Base-by-base conservation (phyloP, 2,797 vertebrate species). In the Aulostomus chinensis region DNA sequence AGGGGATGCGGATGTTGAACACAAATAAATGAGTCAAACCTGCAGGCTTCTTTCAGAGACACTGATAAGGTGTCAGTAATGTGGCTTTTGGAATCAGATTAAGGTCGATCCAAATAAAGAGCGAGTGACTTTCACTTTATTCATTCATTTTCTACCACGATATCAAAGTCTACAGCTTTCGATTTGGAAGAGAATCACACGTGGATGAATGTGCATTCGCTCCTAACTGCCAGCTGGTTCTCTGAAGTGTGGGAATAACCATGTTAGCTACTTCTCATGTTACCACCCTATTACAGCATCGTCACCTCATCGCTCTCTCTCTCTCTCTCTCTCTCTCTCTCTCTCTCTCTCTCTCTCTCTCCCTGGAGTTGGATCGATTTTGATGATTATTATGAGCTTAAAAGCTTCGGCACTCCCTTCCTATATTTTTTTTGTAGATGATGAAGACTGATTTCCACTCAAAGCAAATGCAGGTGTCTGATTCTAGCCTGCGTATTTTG, bases 371-470 rank as follows among this genome's bases (percentile, higher is more conserved):
- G 4, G 4, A 72, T 79, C 24, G 17, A 73, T 76, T 62, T 41
- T 33, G 39, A 63, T 63, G 28, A 80, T 62, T 71, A 70, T 63
- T 45, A 52, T 16, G 20, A 60, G 51, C 78, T 73, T 78, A 69
- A 83, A 86, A 81, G 79, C 65, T 66, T 41, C 12, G 9, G 12
- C 28, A 35, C 60, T 68, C 66, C 42, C 70, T 72, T 80, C 33
- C 51, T n/a, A n/a, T 51, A 46, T 54, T 59, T 54, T 65, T 58
- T 42, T 59, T 53, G 35, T 53, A 15, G 1, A 50, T 75, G 61
- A 74, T 54, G 35, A 69, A 69, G 55, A 74, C 55, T 59, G 69
- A 73, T 68, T 61, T 68, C 37, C 70, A 50, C 64, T 73, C 54
- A 52, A 62, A 54, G 57, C 58, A 39, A 69, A 77, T 25, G 42